Conservation (phyloP, 2,888 invertebrate species). For the Sesia bembeciformis region DNA sequence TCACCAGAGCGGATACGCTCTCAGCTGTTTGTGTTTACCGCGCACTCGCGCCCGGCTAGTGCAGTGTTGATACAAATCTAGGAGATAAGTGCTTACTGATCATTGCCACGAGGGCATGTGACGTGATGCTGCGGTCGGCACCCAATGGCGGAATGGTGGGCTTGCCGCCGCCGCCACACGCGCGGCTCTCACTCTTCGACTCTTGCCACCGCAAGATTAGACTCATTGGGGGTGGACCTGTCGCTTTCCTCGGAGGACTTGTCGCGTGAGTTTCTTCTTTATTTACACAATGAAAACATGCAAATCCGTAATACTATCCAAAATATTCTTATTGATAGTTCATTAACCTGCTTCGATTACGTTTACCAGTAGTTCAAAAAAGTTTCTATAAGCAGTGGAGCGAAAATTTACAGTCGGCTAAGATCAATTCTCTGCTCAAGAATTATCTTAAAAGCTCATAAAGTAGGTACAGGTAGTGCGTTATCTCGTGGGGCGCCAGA, state of each 20-base stretch:
- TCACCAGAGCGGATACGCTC: slow-evolving; percentile 72
- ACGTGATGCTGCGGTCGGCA: slow-evolving; percentile 11
- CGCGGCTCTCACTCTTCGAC: slow-evolving; percentile 79
- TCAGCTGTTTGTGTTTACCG: slow-evolving; percentile 26
- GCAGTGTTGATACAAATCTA: slow-evolving; percentile 11
- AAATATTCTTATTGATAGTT: too few species aligned
- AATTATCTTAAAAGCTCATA: too few species aligned
- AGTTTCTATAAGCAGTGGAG: too few species aligned
- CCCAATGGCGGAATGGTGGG: slow-evolving; percentile 61
- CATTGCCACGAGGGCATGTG: slow-evolving; percentile 6
- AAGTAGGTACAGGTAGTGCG: too few species aligned
- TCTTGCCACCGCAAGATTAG: slow-evolving; percentile 83
- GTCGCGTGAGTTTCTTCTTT: slow-evolving; percentile 76
- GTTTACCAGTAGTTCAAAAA: too few species aligned
- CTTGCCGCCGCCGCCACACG: slow-evolving; percentile 58
- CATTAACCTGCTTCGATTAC: too few species aligned
- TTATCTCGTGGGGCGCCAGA: too few species aligned
- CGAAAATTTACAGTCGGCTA: too few species aligned
- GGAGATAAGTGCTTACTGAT: background rate
- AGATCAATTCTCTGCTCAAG: too few species aligned
- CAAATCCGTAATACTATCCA: too few species aligned
- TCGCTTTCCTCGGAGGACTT: slow-evolving; percentile 79
- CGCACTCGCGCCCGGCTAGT: slow-evolving; percentile 43
- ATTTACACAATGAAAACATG: background rate
- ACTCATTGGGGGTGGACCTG: slow-evolving; percentile 79